Percentiles rank a stretch among this genome's conserved stretches.
These are phyloP conservation scores for Gymnogyps californianus DNA, from an alignment of 2,113 vertebrate genomes.

Conservation along the genomic window DNA sequence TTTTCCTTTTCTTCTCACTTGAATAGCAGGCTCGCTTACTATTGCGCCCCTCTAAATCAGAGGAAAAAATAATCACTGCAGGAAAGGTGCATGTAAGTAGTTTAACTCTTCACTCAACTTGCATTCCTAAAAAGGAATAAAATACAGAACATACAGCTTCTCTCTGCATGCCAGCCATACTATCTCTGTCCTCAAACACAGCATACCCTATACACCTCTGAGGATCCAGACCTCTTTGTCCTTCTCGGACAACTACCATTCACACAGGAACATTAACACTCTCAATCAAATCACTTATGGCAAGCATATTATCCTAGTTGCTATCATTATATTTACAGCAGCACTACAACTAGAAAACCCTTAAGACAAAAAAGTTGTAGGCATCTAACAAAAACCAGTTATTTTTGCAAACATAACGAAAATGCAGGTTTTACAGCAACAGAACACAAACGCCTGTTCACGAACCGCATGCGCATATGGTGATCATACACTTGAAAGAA, in stretches of 20 bases:
- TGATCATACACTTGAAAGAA: background rate
- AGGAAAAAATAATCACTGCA: background rate
- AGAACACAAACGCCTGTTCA: background rate
- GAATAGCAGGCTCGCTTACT: slow-evolving; percentile 96
- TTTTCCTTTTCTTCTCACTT: slow-evolving; percentile 90
- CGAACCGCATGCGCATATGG: background rate
- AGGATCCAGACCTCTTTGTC: background rate
- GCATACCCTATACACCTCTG: background rate
- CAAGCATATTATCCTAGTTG: background rate
- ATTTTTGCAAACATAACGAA: background rate
- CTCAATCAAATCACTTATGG: background rate
- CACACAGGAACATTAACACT: background rate
- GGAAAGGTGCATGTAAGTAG: background rate
- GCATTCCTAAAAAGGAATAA: background rate
- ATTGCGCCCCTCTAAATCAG: slow-evolving; percentile 87
- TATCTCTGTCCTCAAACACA: background rate
- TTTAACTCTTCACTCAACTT: background rate
- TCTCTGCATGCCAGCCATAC: background rate
- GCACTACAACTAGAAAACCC: background rate
- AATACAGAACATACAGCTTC: background rate
- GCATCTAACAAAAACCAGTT: background rate
- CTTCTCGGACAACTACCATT: background rate
- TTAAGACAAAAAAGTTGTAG: background rate
- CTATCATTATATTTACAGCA: background rate
- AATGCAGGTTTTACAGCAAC: background rate